These are phyloP conservation scores for Chamaetylas fuelleborni DNA, from an alignment of 2,113 vertebrate species.

Conservation along the genomic window DNA sequence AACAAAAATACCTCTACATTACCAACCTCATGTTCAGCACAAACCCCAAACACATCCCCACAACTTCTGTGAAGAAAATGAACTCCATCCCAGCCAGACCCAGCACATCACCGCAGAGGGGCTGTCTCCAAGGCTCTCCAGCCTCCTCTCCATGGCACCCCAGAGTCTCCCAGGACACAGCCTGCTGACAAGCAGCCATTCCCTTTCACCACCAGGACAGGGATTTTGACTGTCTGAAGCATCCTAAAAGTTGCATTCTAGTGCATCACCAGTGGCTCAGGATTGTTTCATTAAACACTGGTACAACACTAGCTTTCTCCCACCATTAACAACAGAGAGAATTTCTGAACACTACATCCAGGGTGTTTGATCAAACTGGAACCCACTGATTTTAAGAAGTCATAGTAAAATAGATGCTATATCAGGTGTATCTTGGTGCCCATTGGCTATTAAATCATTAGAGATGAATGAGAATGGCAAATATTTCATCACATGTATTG, in stretches of 20 bases:
- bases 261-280: background rate
- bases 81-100: background rate
- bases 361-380: background rate
- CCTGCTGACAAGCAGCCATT: background rate
- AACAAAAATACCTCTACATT: background rate
- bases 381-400: background rate
- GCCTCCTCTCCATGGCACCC: rapidly evolving
- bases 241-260: background rate
- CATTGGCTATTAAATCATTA: background rate
- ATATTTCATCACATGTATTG: background rate
- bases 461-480: background rate
- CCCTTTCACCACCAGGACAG: rapidly evolving
- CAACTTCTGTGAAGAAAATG: background rate
- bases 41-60: background rate
- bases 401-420: background rate
- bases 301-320: background rate
- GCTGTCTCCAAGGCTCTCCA: background rate
- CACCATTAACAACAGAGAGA: background rate
- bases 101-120: background rate
- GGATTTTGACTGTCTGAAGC: background rate
- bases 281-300: background rate
- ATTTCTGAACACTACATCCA: background rate
- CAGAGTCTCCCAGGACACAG: rapidly evolving
- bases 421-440: background rate
- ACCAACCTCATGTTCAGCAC: rapidly evolving